A percentile compares a stretch with the other conserved stretches of the same genome.
Evolutionary conservation across 2,113 vertebrate species (phyloP).

Genomic region (Alethe diademata): DNA sequence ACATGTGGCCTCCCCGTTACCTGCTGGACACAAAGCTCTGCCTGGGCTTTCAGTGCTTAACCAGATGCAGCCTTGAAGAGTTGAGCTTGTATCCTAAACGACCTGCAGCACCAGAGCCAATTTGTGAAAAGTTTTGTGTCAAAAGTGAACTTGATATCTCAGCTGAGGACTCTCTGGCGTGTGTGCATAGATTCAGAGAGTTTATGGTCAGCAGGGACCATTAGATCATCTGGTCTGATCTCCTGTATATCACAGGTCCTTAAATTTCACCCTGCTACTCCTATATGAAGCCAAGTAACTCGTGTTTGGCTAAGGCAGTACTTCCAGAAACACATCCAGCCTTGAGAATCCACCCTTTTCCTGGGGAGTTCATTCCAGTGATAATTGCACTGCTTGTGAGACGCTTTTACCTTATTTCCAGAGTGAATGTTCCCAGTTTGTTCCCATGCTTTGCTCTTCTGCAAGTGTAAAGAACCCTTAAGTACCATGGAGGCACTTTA

Average conservation of each 20-base stretch:
- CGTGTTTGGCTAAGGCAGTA: slow-evolving; percentile 27
- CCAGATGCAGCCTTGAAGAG: slow-evolving; percentile 29
- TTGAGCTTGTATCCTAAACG: background rate
- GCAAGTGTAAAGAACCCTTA: background rate
- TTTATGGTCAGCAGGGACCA: slow-evolving; percentile 57
- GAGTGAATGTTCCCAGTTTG: background rate
- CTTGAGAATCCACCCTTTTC: slow-evolving; percentile 53
- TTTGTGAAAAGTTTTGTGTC: slow-evolving; percentile 58
- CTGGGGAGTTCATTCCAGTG: slow-evolving; percentile 20
- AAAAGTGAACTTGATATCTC: slow-evolving; percentile 64
- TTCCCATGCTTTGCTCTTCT: background rate
- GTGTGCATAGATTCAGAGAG: slow-evolving; percentile 55
- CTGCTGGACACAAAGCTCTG: background rate
- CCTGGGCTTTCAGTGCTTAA: background rate
- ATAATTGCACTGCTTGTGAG: slow-evolving; percentile 12
- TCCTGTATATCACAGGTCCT: slow-evolving; percentile 65
- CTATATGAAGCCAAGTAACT: slow-evolving; percentile 45
- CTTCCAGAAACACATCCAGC: slow-evolving; percentile 55
- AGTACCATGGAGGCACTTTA: background rate
- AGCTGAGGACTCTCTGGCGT: slow-evolving; percentile 62
- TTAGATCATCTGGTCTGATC: slow-evolving; percentile 68
- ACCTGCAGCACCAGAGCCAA: slow-evolving; percentile 47
- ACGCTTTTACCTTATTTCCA: background rate
- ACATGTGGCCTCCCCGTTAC: background rate
- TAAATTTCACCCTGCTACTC: slow-evolving; percentile 59